A percentile compares a stretch with the other conserved stretches of the same genome.
Conservation (phyloP, 1,140 invertebrate species). For the Thaumatotibia leucotreta region DNA sequence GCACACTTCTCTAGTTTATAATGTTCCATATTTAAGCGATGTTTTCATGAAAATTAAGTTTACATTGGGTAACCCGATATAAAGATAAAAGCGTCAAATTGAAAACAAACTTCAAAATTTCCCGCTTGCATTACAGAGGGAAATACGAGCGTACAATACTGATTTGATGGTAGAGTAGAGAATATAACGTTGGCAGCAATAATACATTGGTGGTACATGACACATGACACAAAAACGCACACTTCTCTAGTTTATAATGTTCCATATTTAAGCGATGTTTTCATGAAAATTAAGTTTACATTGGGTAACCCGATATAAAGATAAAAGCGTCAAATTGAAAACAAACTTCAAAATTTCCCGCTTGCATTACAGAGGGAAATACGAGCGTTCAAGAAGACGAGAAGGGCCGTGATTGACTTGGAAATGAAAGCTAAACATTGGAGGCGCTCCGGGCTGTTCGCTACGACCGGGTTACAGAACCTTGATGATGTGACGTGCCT, state of each 20-base stretch:
- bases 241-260: too few relatives aligned
- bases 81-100: background rate
- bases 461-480: background rate
- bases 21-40: background rate
- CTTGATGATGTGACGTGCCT: background rate
- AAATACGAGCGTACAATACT: slow-evolving; percentile 3
- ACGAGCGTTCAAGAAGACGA: slow-evolving; percentile 11
- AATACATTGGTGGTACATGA: too few relatives aligned
- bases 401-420: background rate
- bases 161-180: too few relatives aligned
- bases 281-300: background rate
- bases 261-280: background rate
- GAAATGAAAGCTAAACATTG: slow-evolving; percentile 27
- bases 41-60: background rate
- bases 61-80: background rate
- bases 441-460: background rate
- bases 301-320: background rate
- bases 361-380: background rate
- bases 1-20: too few relatives aligned
- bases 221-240: too few relatives aligned
- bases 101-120: slow-evolving; percentile 1
- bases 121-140: background rate
- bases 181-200: too few relatives aligned
- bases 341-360: background rate
- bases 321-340: background rate